phyloP scores from a whole-genome alignment of 2,797 vertebrate species.

The Rhynchonycteris naso region DNA sequence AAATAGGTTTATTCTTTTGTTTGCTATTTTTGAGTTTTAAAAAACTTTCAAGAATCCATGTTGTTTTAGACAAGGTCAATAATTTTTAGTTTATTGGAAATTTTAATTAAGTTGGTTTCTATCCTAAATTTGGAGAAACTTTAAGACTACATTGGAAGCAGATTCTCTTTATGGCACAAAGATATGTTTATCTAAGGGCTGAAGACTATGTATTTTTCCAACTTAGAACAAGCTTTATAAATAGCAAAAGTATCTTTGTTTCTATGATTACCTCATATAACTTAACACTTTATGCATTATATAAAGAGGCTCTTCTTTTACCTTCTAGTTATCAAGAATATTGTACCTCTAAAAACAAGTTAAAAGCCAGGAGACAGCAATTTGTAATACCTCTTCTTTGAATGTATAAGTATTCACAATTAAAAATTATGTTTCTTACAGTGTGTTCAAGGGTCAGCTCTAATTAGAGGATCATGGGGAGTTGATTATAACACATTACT shows the following conservation, averaged over 20 bases:
- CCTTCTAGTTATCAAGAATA: neutral
- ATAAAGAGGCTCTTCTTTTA: neutral
- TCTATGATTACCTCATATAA: neutral
- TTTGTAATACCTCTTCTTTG: neutral
- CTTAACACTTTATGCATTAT: neutral
- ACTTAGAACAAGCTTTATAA: too few species aligned
- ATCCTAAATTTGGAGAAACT: neutral
- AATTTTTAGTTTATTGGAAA: neutral
- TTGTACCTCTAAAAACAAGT: neutral
- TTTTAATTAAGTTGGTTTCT: neutral
- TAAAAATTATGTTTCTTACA: constrained; percentile 18
- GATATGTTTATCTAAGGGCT: neutral
- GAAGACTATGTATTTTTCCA: neutral
- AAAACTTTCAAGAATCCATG: neutral
- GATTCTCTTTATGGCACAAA: neutral
- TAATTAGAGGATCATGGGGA: neutral
- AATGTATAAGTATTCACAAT: neutral
- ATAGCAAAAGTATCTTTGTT: neutral
- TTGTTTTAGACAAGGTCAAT: neutral
- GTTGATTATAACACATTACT: neutral
- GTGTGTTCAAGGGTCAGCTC: neutral
- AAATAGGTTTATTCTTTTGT: neutral
- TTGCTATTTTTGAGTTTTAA: neutral
- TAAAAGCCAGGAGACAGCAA: neutral
- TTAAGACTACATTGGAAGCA: neutral